Conservation (phyloP, 2,888 invertebrate species). For the Galerucella calmariensis region DNA sequence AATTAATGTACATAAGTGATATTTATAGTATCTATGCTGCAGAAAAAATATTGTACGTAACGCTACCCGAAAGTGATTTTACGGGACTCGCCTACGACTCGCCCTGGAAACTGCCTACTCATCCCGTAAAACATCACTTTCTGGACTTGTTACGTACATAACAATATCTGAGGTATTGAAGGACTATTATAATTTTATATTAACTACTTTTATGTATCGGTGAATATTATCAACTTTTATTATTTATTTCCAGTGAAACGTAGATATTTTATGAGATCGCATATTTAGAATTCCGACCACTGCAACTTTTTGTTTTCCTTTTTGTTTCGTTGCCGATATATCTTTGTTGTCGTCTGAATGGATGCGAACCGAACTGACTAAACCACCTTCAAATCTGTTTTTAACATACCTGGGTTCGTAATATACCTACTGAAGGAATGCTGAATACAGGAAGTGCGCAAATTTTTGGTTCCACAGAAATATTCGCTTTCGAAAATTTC, state of each 20-base stretch:
- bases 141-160: too few relatives aligned
- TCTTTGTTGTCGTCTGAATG: constrained; percentile 5
- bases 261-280: neutral
- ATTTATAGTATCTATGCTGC: too few relatives aligned
- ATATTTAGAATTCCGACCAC: constrained; percentile 2
- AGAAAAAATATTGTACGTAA: too few relatives aligned
- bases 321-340: constrained; percentile 1
- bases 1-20: too few relatives aligned
- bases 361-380: constrained; percentile 1
- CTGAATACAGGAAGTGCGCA: neutral
- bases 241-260: neutral
- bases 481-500: too few relatives aligned
- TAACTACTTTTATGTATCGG: neutral
- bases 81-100: too few relatives aligned
- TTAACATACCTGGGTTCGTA: neutral
- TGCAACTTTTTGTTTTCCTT: neutral
- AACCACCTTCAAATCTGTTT: constrained; percentile 4
- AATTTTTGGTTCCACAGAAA: too few relatives aligned
- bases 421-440: neutral
- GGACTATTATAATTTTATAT: too few relatives aligned
- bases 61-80: too few relatives aligned
- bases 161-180: too few relatives aligned
- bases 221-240: neutral
- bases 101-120: too few relatives aligned
- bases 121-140: too few relatives aligned